Conservation (phyloP, 2,113 vertebrate species). For the Corythornis cristatus region DNA sequence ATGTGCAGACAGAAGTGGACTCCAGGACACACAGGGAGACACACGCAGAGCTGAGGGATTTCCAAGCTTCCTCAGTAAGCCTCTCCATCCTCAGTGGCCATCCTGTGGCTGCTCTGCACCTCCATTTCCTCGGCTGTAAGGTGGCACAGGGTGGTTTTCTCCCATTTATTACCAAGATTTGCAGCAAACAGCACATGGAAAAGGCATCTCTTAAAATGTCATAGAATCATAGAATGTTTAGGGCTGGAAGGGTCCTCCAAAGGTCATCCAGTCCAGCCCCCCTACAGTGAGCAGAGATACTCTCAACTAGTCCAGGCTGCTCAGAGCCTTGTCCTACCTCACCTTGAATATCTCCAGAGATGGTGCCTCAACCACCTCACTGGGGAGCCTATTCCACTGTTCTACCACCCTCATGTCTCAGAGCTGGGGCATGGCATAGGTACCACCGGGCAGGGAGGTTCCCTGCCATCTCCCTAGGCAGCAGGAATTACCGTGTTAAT, state of each 20-base stretch:
- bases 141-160: background rate
- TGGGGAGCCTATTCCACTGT: no score
- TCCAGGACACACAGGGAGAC: background rate
- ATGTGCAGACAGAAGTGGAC: background rate
- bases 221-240: no score
- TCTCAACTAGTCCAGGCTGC: no score
- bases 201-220: background rate
- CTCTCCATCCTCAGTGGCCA: background rate
- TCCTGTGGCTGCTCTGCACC: background rate
- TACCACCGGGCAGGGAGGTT: background rate
- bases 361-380: no score
- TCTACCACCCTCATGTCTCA: background rate
- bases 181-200: background rate
- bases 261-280: no score
- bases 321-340: no score
- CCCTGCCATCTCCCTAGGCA: background rate
- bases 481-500: background rate
- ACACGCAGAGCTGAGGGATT: accelerated
- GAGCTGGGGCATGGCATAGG: background rate
- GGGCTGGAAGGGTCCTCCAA: no score
- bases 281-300: no score
- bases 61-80: background rate
- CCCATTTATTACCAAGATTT: background rate
- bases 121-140: background rate
- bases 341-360: no score